Percentiles rank a stretch among this genome's conserved stretches.
Evolutionary conservation across 2,888 invertebrate genomes (phyloP).

Genomic region (Ectemnius lituratus): DNA sequence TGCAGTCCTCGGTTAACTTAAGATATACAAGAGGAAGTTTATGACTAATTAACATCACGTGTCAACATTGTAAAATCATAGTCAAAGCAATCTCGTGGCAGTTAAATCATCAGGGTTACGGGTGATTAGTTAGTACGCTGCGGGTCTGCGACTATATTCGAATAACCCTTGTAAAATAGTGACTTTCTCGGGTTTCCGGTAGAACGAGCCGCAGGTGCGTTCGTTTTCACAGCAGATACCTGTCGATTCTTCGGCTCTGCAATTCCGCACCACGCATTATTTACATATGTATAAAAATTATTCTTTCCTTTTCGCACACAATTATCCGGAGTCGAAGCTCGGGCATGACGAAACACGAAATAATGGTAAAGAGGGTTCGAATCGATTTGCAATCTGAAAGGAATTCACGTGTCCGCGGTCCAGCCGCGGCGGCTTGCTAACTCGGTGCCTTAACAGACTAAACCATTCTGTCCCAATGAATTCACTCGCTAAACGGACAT

Average conservation of each 20-base stretch:
- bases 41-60: slow-evolving; percentile 59
- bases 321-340: not conserved
- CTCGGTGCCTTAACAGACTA: slow-evolving; percentile 14
- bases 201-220: too few relatives aligned
- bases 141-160: too few relatives aligned
- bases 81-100: slow-evolving; percentile 19
- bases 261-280: slow-evolving; percentile 17
- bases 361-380: not conserved
- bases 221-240: not conserved
- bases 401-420: slow-evolving; percentile 26
- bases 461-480: slow-evolving; percentile 18
- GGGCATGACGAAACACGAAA: too few relatives aligned
- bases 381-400: slow-evolving; percentile 22
- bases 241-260: not conserved
- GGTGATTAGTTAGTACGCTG: not conserved
- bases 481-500: not conserved
- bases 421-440: slow-evolving; percentile 36
- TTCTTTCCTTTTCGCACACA: not conserved
- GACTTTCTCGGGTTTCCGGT: too few relatives aligned
- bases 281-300: slow-evolving; percentile 35
- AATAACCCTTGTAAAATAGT: too few relatives aligned
- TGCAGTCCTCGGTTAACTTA: slow-evolving; percentile 51
- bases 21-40: slow-evolving; percentile 29
- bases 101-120: slow-evolving; percentile 14
- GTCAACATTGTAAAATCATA: slow-evolving; percentile 47